A percentile compares a stretch with the other conserved stretches of the same genome.
phyloP scores from a whole-genome alignment of 2,797 vertebrate species.

The Hemibagrus guttatus region DNA sequence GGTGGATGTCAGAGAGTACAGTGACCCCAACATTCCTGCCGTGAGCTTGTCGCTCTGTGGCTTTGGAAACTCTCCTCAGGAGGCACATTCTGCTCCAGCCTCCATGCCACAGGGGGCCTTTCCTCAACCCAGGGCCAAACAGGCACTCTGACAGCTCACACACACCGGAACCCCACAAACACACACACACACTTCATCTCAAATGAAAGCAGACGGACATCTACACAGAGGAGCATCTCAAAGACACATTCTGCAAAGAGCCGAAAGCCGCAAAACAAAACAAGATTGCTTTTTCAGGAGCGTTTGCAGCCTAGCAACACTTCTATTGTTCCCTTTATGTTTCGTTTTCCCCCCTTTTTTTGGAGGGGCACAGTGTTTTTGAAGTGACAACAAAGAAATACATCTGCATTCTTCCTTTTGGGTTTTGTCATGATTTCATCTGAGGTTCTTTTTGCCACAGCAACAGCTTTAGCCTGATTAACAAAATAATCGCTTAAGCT shows the following conservation, averaged over 20 bases:
- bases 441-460: constrained; percentile 27
- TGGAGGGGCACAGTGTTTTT: constrained; percentile 51
- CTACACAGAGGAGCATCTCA: constrained; percentile 54
- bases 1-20: constrained; percentile 34
- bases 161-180: constrained; percentile 42
- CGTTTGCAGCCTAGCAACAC: constrained; percentile 62
- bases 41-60: constrained; percentile 43
- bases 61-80: constrained; percentile 51
- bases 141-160: constrained; percentile 53
- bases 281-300: constrained; percentile 57
- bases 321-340: constrained; percentile 55
- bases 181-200: constrained; percentile 37
- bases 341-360: constrained; percentile 30
- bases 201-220: constrained; percentile 51
- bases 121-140: constrained; percentile 49
- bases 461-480: constrained; percentile 22
- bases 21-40: constrained; percentile 57
- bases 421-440: constrained; percentile 43
- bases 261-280: constrained; percentile 57
- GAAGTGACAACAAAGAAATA: constrained; percentile 56
- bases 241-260: constrained; percentile 50
- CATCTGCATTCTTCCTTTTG: constrained; percentile 37
- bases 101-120: constrained; percentile 49
- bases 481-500: constrained; percentile 29
- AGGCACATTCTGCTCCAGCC: constrained; percentile 50